phyloP scores from a whole-genome alignment of 64 coral and sea anemone species.

The Montipora efflorescens region DNA sequence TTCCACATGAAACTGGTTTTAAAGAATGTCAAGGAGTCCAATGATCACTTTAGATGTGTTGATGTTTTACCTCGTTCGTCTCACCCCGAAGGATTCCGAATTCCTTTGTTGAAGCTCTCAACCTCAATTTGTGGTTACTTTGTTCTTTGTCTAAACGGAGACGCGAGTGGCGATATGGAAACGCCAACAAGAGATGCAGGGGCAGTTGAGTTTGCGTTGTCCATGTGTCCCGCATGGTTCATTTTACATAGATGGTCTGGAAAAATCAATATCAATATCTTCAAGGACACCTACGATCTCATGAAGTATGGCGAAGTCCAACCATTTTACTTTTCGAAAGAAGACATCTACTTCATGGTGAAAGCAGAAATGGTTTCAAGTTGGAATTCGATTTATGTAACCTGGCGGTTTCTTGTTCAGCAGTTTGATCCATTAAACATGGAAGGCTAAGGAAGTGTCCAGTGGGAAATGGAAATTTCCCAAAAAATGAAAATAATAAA shows the following conservation, averaged over 20 bases:
- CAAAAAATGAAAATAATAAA: no score
- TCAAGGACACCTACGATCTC: constrained; percentile 24
- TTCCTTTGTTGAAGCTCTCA: neutral
- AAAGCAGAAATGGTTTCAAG: neutral
- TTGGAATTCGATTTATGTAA: no score
- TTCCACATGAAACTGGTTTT: constrained; percentile 45
- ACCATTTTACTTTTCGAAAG: neutral
- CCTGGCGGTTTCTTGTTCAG: neutral
- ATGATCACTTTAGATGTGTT: neutral
- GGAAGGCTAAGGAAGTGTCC: neutral
- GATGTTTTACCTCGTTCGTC: neutral
- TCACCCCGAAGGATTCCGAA: neutral
- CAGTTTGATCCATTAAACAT: neutral
- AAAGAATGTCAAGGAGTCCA: neutral
- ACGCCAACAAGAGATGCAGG: neutral
- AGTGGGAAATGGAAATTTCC: no score
- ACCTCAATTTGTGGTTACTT: neutral
- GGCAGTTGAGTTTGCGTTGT: constrained; percentile 43
- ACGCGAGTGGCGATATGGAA: neutral
- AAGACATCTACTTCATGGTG: neutral
- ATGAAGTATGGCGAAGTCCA: constrained; percentile 8
- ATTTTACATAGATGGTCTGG: no score
- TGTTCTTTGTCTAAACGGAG: neutral
- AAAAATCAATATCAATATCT: constrained; percentile 6
- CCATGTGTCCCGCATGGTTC: neutral